A percentile compares a stretch with the other conserved stretches of the same genome.
Evolutionary conservation across 2,797 vertebrate genomes (phyloP).

Genomic region (Danionella dracula): DNA sequence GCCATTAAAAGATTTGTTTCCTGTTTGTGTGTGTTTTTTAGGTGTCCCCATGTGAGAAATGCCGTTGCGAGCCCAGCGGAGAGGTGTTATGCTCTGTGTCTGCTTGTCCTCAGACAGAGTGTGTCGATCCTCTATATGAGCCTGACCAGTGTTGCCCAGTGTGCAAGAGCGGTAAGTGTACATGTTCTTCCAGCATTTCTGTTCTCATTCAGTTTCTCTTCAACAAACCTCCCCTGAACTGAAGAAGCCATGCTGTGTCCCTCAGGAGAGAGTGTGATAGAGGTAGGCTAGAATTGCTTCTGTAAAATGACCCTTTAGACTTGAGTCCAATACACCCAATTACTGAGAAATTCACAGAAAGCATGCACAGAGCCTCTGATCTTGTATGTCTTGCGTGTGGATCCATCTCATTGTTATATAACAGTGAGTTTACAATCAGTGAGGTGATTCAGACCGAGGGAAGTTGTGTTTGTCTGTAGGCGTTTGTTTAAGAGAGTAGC

Average conservation of each 20-base stretch:
- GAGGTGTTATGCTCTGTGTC: slow-evolving; percentile 94
- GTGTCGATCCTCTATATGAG: slow-evolving; percentile 95
- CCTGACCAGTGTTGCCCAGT: slow-evolving; percentile 97
- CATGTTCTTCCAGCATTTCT: background rate
- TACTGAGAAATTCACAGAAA: slow-evolving; percentile 37
- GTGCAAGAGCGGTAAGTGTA: slow-evolving; percentile 89
- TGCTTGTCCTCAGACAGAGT: slow-evolving; percentile 95
- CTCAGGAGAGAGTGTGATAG: slow-evolving; percentile 18
- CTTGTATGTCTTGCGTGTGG: slow-evolving; percentile 22
- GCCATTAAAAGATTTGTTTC: slow-evolving; percentile 24
- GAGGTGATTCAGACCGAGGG: slow-evolving; percentile 16
- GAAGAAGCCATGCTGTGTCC: background rate
- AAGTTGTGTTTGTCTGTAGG: slow-evolving; percentile 16
- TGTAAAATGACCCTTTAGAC: slow-evolving; percentile 45
- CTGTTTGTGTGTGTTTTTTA: slow-evolving; percentile 62
- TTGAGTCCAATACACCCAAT: slow-evolving; percentile 39
- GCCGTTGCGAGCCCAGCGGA: slow-evolving; percentile 89
- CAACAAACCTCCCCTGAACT: background rate
- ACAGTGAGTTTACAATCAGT: slow-evolving; percentile 9
- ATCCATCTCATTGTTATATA: slow-evolving; percentile 27
- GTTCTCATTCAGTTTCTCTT: no score
- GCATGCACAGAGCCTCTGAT: slow-evolving; percentile 17
- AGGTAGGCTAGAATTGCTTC: slow-evolving; percentile 38
- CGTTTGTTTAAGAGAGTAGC: slow-evolving; percentile 32
- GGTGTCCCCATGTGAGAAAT: slow-evolving; percentile 94